Evolutionary conservation across 2,888 invertebrate species (phyloP), one percentile per base, ranked within the genome.

Genomic region (Cyrtodaria siliqua): DNA sequence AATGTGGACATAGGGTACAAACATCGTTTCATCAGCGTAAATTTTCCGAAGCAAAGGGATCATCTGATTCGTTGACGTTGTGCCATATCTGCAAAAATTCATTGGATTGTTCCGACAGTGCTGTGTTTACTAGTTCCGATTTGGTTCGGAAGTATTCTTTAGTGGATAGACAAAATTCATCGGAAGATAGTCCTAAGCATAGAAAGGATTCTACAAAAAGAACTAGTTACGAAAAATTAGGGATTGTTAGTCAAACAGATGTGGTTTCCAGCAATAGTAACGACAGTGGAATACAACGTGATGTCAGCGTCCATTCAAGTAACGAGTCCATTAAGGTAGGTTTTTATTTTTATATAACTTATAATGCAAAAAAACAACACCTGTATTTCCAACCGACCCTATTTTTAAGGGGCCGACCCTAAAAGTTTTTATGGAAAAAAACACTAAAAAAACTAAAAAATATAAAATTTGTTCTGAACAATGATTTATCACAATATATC

Each of bases 261-360:
- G 83, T 86, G 40, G 84, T 85, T 12, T 86, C 88, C 52, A 90
- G 89, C 72, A 90, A 90, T 75, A 90, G 90, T 60, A 90, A 89
- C 57, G 90, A 90, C 79, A 89, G 89, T 57, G 90, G 90, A 0
- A 90, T 90, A 59, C 90, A 90, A 60, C 81, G 86, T 56, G 90
- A 90, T 75, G 87, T 81, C 44, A 87, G 85, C 63, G 71, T 86
- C 23, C 82, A 87, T 60, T 89, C 89, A 52, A 89, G 89, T 55
- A 84, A 73, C 47, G 90, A 90, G 73, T 89, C 89, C 33, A 68
- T 89, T 0, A 88, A 86, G 87, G 89, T 89, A 70, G 71, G 83
- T 64, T 27, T 18, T 44, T 12, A 33, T 33, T 33, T n/a, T n/a
- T n/a, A n/a, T n/a, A n/a, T n/a, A n/a, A n/a, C n/a, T n/a, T n/a